Conservation (phyloP, 2,888 invertebrate species). For the Chirona hameri region DNA sequence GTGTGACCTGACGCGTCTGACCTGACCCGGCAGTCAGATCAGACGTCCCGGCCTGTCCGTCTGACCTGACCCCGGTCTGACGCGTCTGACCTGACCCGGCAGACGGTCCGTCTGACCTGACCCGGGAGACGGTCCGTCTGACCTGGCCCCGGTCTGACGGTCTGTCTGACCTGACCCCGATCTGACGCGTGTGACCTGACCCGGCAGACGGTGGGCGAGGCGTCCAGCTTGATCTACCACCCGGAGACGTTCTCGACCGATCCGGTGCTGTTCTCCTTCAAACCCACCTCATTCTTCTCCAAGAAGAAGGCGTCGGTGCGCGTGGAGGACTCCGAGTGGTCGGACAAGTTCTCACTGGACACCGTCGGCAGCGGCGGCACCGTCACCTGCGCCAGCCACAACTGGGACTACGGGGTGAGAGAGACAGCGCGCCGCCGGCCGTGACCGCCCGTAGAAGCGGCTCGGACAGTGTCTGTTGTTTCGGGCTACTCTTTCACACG, state of each 20-base stretch:
- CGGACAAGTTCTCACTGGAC: slow-evolving; percentile 94
- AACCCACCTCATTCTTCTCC: slow-evolving; percentile 84
- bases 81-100: too few species aligned
- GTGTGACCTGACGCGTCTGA: too few species aligned
- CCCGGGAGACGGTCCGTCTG: too few species aligned
- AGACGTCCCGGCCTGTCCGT: too few species aligned
- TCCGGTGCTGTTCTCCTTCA: slow-evolving; percentile 89
- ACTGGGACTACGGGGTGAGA: slow-evolving; percentile 63
- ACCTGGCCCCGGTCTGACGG: too few species aligned
- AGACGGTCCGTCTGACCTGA: too few species aligned
- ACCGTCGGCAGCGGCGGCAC: slow-evolving; percentile 96
- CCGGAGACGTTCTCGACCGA: slow-evolving; percentile 69
- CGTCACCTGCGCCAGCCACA: slow-evolving; percentile 70
- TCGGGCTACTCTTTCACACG: too few species aligned
- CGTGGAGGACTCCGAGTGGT: slow-evolving; percentile 90
- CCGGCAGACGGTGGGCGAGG: slow-evolving; percentile 59
- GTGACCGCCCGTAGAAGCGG: too few species aligned
- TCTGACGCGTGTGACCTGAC: neutral
- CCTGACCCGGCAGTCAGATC: neutral
- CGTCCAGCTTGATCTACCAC: slow-evolving; percentile 67
- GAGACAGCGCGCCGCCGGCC: neutral
- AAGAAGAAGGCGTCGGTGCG: slow-evolving; percentile 89
- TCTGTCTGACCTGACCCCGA: too few species aligned
- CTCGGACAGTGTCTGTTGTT: too few species aligned
- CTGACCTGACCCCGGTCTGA: too few species aligned